Percentiles rank a stretch among this genome's conserved stretches.
Evolutionary conservation across 2,888 invertebrate genomes (phyloP).

Genomic region (Acanthosepion esculentum): DNA sequence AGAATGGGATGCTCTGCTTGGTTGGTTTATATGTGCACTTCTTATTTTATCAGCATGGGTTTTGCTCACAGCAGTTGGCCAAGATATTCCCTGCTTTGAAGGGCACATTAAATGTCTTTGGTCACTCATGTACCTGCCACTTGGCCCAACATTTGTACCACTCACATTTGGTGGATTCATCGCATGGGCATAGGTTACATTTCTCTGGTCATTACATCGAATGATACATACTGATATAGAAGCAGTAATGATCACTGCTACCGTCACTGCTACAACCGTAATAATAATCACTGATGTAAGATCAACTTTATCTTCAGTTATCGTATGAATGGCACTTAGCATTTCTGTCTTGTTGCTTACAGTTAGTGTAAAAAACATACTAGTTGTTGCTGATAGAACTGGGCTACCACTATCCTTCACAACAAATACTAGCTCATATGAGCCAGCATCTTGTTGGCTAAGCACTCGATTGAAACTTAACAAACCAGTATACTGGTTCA

Average conservation of each 20-base stretch:
- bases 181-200: neutral
- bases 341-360: slow-evolving; percentile 33
- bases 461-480: slow-evolving; percentile 13
- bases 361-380: slow-evolving; percentile 8
- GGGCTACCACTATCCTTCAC: neutral
- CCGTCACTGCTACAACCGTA: neutral
- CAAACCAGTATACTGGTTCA: neutral
- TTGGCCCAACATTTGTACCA: neutral
- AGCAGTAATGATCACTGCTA: slow-evolving; percentile 33
- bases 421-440: neutral
- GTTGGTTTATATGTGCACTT: neutral
- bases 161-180: neutral
- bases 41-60: neutral
- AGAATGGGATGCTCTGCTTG: neutral
- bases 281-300: slow-evolving; percentile 21
- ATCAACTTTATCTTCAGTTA: slow-evolving; percentile 13
- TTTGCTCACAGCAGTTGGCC: neutral
- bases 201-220: neutral
- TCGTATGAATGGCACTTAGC: neutral
- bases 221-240: neutral
- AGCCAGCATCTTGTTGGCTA: neutral
- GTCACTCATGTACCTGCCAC: neutral
- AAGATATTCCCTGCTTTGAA: slow-evolving; percentile 33
- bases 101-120: neutral
- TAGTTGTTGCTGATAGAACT: slow-evolving; percentile 23